phyloP scores from a whole-genome alignment of 2,888 invertebrate genomes.

The Acrobasis consociella region DNA sequence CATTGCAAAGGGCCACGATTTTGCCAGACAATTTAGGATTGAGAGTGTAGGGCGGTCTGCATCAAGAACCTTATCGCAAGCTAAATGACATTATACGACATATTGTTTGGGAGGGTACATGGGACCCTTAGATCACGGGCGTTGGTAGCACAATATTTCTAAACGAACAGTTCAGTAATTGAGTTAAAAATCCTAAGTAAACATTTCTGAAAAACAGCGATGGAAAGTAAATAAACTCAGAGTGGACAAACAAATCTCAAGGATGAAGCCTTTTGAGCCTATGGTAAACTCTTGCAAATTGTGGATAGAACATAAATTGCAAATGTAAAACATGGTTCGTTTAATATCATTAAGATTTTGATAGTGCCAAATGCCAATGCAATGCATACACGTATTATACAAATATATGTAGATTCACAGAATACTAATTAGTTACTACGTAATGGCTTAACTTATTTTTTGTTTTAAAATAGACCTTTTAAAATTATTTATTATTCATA shows the following conservation, averaged over 20 bases:
- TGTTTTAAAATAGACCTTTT: too few species aligned
- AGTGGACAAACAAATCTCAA: neutral
- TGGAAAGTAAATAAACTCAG: neutral
- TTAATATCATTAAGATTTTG: too few species aligned
- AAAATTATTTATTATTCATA: too few species aligned
- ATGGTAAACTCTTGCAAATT: neutral
- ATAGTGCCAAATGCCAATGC: too few species aligned
- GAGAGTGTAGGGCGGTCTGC: slow-evolving; percentile 51
- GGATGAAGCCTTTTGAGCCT: neutral
- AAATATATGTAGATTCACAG: too few species aligned
- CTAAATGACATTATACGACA: slow-evolving; percentile 39
- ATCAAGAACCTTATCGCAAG: slow-evolving; percentile 40
- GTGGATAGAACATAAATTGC: slow-evolving; percentile 12
- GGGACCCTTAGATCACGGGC: slow-evolving; percentile 26
- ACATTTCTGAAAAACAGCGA: neutral
- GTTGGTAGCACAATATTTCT: neutral
- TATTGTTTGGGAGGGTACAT: slow-evolving; percentile 34
- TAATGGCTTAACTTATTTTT: too few species aligned
- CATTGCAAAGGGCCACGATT: slow-evolving; percentile 70
- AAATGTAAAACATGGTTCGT: neutral
- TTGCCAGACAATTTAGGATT: slow-evolving; percentile 66
- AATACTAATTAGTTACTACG: too few species aligned
- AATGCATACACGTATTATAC: too few species aligned
- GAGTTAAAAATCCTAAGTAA: neutral
- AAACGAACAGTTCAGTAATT: neutral